A percentile compares a stretch with the other conserved stretches of the same genome.
Evolutionary conservation across 1,140 invertebrate species (phyloP).

Genomic region (Coptotermes formosanus): DNA sequence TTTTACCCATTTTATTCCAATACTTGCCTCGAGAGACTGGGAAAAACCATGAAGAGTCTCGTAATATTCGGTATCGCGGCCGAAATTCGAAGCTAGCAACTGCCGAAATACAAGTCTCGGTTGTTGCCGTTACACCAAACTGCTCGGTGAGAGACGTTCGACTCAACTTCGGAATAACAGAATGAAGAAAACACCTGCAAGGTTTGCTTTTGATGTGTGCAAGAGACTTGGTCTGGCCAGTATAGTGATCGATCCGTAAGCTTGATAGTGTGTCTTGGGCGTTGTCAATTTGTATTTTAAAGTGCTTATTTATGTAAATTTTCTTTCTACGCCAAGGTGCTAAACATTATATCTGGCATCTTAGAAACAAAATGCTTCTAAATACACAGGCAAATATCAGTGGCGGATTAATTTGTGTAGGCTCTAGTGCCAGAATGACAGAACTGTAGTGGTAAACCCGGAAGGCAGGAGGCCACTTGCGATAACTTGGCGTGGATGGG

Average conservation of each 20-base stretch:
- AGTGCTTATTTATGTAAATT: slow-evolving; percentile 15
- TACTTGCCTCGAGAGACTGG: too few relatives aligned
- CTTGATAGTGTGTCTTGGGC: background rate
- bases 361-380: background rate
- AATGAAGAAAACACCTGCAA: background rate
- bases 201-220: background rate
- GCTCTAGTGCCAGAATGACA: background rate
- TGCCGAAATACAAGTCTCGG: too few relatives aligned
- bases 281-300: slow-evolving; percentile 15
- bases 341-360: slow-evolving; percentile 9
- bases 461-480: too few relatives aligned
- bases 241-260: background rate
- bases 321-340: slow-evolving; percentile 1
- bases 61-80: too few relatives aligned
- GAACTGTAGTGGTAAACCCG: too few relatives aligned
- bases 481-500: too few relatives aligned
- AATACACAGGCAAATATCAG: background rate
- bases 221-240: background rate
- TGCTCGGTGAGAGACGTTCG: too few relatives aligned
- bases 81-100: too few relatives aligned
- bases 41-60: too few relatives aligned
- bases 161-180: background rate
- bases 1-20: too few relatives aligned
- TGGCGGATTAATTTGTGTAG: background rate
- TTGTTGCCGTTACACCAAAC: too few relatives aligned